phyloP scores from a whole-genome alignment of 1,140 invertebrate species.

The Caenorhabditis tropicalis region DNA sequence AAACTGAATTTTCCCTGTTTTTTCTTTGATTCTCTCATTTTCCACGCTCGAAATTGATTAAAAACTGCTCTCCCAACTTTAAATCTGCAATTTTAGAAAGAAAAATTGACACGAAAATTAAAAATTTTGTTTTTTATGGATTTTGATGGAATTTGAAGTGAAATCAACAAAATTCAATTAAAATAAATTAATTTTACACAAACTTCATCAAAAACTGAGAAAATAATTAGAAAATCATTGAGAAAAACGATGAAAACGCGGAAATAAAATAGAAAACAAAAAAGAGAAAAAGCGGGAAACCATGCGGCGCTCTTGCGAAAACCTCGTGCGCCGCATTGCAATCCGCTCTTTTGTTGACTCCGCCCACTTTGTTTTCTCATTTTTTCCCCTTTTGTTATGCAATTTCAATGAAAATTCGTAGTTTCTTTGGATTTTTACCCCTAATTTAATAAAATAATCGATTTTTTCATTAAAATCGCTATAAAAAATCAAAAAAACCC shows the following conservation, averaged over 20 bases:
- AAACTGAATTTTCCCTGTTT: too few relatives aligned
- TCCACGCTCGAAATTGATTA: too few relatives aligned
- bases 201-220: neutral
- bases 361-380: neutral
- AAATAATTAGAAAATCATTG: neutral
- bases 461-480: neutral
- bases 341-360: neutral
- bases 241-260: neutral
- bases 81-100: too few relatives aligned
- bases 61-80: too few relatives aligned
- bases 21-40: too few relatives aligned
- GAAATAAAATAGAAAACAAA: neutral
- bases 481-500: neutral
- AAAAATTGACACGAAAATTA: too few relatives aligned
- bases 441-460: neutral
- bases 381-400: too few relatives aligned
- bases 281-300: neutral
- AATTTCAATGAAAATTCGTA: neutral
- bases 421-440: too few relatives aligned
- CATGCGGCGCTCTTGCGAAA: neutral
- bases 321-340: neutral
- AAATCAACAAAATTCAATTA: too few relatives aligned
- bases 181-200: too few relatives aligned
- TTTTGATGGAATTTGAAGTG: too few relatives aligned
- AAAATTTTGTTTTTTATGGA: too few relatives aligned